These are phyloP conservation scores for Leptopilina syphax DNA, from an alignment of 2,888 invertebrate species.

Conservation along the genomic window DNA sequence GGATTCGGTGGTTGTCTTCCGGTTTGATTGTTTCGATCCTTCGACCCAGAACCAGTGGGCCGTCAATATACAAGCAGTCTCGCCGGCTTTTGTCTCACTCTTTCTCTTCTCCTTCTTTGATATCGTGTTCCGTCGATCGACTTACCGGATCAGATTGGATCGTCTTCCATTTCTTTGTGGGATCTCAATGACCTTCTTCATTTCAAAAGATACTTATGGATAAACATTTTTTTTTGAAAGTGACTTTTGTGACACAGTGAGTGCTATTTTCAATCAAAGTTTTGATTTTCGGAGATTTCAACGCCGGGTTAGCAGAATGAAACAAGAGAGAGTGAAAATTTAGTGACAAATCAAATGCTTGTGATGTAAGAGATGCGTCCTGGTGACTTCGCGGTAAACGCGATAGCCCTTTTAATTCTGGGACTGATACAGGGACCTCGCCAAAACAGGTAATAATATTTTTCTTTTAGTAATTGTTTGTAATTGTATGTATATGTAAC, in stretches of 20 bases:
- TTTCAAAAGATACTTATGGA: conserved; percentile 30
- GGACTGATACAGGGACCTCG: conserved; percentile 74
- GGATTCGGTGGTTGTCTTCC: conserved; percentile 46
- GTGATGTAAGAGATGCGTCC: conserved; percentile 77
- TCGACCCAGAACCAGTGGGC: conserved; percentile 28
- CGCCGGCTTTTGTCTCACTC: conserved; percentile 7
- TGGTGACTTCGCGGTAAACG: conserved; percentile 76
- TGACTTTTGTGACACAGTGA: conserved; percentile 38
- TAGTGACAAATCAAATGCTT: conserved; percentile 69
- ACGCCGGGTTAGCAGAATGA: conserved; percentile 40
- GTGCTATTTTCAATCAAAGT: conserved; percentile 7
- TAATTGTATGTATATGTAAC: no score
- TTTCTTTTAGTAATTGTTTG: no score
- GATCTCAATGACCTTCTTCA: conserved; percentile 19
- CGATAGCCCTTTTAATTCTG: conserved; percentile 75
- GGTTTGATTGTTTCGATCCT: conserved; percentile 58
- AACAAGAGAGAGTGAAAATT: conserved; percentile 48
- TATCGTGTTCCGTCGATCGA: conserved; percentile 49
- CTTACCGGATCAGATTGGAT: conserved; percentile 37
- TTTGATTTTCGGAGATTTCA: conserved; percentile 25
- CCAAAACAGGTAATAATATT: conserved; percentile 68
- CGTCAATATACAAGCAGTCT: neutral
- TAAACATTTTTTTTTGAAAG: conserved; percentile 20
- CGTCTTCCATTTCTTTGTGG: conserved; percentile 32
- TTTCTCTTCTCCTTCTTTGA: conserved; percentile 20